Evolutionary conservation across 2,797 vertebrate species (phyloP).

Genomic region (Allobates femoralis): DNA sequence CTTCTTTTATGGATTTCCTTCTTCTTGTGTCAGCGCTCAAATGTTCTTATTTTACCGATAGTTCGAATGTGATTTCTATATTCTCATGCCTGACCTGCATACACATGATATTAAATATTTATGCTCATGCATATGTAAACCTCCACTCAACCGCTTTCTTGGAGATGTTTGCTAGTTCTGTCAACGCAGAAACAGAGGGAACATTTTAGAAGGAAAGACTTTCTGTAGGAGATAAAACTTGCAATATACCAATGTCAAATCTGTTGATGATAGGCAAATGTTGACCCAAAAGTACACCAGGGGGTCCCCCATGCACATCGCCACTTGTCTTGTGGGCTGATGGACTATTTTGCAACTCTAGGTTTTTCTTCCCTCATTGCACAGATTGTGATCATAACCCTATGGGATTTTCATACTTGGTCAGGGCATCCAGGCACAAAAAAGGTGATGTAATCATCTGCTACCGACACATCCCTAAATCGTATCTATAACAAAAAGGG

Average conservation of each 20-base stretch:
- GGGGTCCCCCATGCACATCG: background rate
- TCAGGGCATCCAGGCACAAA: too few species aligned
- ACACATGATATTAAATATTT: conserved; percentile 50
- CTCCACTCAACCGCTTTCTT: conserved; percentile 34
- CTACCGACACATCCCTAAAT: too few species aligned
- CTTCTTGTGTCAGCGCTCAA: background rate
- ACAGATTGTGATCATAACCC: background rate
- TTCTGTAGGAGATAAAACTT: background rate
- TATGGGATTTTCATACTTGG: too few species aligned
- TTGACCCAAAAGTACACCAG: background rate
- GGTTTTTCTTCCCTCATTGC: background rate
- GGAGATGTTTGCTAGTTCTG: conserved; percentile 28
- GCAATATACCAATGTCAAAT: background rate
- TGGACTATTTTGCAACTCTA: background rate
- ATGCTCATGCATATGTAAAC: conserved; percentile 58
- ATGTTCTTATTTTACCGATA: conserved; percentile 3
- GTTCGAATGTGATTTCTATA: conserved; percentile 32
- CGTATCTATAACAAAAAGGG: too few species aligned
- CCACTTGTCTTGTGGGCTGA: background rate
- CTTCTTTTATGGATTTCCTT: conserved; percentile 26
- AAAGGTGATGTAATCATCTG: too few species aligned
- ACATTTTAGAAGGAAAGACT: background rate
- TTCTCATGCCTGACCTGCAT: conserved; percentile 45
- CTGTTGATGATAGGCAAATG: background rate
- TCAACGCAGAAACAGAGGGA: conserved; percentile 5